Evolutionary conservation across 1,140 invertebrate species (phyloP), one percentile per base, ranked within the genome.

Genomic region (Temnothorax curvispinosus): DNA sequence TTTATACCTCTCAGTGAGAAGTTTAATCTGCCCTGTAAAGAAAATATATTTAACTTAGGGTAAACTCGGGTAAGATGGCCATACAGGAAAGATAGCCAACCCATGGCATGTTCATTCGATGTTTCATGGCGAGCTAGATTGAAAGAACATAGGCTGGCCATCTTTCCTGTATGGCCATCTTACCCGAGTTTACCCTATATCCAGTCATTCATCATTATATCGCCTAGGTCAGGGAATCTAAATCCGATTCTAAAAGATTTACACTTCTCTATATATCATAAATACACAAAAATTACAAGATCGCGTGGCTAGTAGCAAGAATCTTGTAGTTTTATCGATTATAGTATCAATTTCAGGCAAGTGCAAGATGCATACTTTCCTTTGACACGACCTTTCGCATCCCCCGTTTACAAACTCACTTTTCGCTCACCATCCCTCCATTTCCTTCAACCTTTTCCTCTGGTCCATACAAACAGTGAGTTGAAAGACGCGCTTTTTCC

Each of bases 281-380:
- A 27, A 58, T 69, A 71, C 9, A 58, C 9, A 27, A 27, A 27
- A 27, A 71, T 32, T 65, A 52, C 9, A 4, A 62, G 4, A 15
- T 27, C 27, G 35, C 13, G 6, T 21, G 50, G 18, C 9, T 62
- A 35, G 4, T 41, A 27, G 21, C 35, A 67, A 13, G 0, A 80
- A 54, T 87, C 32, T 15, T 50, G 44, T 54, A 80, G 13, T 50
- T 50, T 65, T 32, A 27, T 69, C 67, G 35, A 80, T 54, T 72
- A 18, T 18, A 35, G 9, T 52, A 71, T 76, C 64, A 18, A 21
- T 75, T 76, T 82, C 44, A 54, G 11, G 11, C 62, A 67, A 74
- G 13, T 56, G 8, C 54, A 50, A 82, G n/a, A 52, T 75, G 56
- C 47, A 56, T 76, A 86, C 15, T 60, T 74, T 7, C 67, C 60